A percentile compares a stretch with the other conserved stretches of the same genome.
These are phyloP conservation scores for Oryzias celebensis DNA, from an alignment of 2,113 vertebrate species.

Conservation along the genomic window DNA sequence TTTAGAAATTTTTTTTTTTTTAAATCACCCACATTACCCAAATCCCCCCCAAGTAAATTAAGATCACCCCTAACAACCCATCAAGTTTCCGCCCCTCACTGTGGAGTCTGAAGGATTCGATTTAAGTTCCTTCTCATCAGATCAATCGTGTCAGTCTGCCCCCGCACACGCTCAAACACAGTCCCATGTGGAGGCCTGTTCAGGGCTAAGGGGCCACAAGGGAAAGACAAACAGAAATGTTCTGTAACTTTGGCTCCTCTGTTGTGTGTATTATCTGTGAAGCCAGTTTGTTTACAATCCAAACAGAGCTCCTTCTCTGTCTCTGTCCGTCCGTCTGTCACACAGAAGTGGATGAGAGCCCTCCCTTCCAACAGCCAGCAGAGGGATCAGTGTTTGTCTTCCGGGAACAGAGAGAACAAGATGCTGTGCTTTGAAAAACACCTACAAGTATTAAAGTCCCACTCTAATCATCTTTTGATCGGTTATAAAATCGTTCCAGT, in stretches of 20 bases:
- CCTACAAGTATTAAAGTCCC: no score
- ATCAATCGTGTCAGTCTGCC: conserved; percentile 4
- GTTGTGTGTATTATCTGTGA: conserved; percentile 46
- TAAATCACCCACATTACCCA: no score
- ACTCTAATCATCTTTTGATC: no score
- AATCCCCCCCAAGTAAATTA: no score
- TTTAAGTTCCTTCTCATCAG: conserved; percentile 16
- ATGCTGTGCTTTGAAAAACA: no score
- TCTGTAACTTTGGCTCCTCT: conserved; percentile 34
- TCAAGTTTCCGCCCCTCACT: no score
- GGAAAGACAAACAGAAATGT: conserved; percentile 56
- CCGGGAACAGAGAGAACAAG: conserved; percentile 9
- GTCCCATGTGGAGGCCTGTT: conserved; percentile 27
- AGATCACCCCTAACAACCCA: no score
- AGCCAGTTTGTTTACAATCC: conserved; percentile 49
- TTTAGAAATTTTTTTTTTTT: no score
- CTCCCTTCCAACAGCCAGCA: conserved; percentile 8
- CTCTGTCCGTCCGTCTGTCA: conserved; percentile 7
- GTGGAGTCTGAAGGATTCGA: not conserved
- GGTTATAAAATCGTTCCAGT: no score
- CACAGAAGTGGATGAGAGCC: conserved; percentile 2
- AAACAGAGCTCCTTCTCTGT: conserved; percentile 40
- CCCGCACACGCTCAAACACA: conserved; percentile 1
- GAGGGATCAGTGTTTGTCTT: conserved; percentile 4
- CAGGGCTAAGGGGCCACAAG: conserved; percentile 15